Evolutionary conservation across 2,888 invertebrate genomes (phyloP).

Genomic region (Osmoderma eremita): DNA sequence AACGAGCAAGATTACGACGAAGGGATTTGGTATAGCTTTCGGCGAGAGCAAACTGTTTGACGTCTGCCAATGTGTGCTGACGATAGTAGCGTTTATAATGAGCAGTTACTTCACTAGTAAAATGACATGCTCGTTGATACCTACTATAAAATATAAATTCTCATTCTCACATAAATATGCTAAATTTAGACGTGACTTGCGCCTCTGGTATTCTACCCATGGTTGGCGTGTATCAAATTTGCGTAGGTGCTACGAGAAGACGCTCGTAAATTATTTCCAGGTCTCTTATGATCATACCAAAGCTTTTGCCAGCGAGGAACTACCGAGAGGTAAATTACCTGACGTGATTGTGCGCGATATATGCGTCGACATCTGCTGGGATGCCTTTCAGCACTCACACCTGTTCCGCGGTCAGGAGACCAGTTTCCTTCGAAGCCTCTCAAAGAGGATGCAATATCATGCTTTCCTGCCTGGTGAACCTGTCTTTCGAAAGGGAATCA

Average conservation of each 20-base stretch:
- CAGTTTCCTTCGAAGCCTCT: slow-evolving; percentile 45
- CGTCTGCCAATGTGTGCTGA: background rate
- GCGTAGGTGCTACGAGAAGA: slow-evolving; percentile 15
- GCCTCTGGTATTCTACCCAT: background rate
- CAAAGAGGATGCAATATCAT: slow-evolving; percentile 43
- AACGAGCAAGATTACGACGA: slow-evolving; percentile 16
- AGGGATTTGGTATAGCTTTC: slow-evolving; percentile 17
- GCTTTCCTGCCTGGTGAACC: slow-evolving; percentile 48
- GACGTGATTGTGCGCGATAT: slow-evolving; percentile 43
- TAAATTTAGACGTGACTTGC: background rate
- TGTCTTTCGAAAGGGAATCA: slow-evolving; percentile 44
- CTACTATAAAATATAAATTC: slow-evolving; percentile 15
- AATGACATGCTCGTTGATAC: slow-evolving; percentile 5
- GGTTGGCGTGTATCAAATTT: background rate
- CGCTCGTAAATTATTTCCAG: slow-evolving; percentile 14
- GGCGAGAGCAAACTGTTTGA: background rate
- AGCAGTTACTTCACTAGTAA: slow-evolving; percentile 21
- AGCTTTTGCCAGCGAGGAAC: background rate
- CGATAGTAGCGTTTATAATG: slow-evolving; percentile 12
- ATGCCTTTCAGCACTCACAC: slow-evolving; percentile 49
- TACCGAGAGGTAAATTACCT: slow-evolving; percentile 44
- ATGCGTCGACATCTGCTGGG: slow-evolving; percentile 46
- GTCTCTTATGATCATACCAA: slow-evolving; percentile 35
- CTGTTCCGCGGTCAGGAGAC: slow-evolving; percentile 47
- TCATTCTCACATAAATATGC: slow-evolving; percentile 23